Evolutionary conservation across 2,888 invertebrate genomes (phyloP).

Genomic region (Drosophila acutilabella): DNA sequence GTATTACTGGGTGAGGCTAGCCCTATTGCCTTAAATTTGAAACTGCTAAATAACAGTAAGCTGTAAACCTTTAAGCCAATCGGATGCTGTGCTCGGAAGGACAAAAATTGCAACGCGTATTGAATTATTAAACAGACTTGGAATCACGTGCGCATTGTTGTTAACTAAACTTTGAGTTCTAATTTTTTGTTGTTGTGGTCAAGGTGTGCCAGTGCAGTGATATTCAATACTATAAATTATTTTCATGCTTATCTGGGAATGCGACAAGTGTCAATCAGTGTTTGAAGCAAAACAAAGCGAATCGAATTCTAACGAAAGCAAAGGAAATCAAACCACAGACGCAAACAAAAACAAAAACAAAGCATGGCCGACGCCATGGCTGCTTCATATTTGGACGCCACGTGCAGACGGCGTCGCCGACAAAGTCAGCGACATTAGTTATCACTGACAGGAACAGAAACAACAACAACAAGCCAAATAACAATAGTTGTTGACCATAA

Average conservation of each 20-base stretch:
- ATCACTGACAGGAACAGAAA: constrained; percentile 17
- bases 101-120: constrained; percentile 16
- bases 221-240: neutral
- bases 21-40: constrained; percentile 36
- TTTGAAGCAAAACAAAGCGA: neutral
- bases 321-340: constrained; percentile 3
- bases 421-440: constrained; percentile 51
- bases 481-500: constrained; percentile 43
- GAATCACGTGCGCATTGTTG: constrained; percentile 49
- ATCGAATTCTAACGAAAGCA: neutral
- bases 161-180: constrained; percentile 2
- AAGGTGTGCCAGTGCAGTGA: constrained; percentile 20
- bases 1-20: constrained; percentile 3
- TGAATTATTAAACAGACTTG: constrained; percentile 27
- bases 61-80: constrained; percentile 52
- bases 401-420: constrained; percentile 75
- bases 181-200: constrained; percentile 13
- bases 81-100: constrained; percentile 54
- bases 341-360: constrained; percentile 44
- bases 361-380: constrained; percentile 57
- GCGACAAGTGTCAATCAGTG: constrained; percentile 33
- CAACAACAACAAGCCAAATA: constrained; percentile 24
- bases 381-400: constrained; percentile 51
- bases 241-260: constrained; percentile 1
- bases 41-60: constrained; percentile 51